Percentiles rank a stretch among this genome's conserved stretches.
Conservation (phyloP, 2,797 vertebrate genomes). For the Mastacembelus armatus region DNA sequence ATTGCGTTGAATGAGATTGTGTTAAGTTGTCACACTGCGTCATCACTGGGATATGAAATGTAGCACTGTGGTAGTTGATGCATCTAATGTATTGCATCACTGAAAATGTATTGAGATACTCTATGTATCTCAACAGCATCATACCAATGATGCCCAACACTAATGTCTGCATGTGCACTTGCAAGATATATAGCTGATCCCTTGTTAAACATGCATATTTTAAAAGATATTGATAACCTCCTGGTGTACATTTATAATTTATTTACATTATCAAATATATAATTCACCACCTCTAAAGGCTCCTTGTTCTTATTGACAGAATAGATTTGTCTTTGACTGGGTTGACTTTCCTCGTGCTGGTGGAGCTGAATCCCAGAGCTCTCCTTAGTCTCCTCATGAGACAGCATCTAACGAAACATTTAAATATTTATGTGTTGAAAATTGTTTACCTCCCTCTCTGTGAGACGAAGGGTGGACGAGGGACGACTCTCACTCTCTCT, state of each 20-base stretch:
- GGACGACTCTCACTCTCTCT: too few relatives aligned
- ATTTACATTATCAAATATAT: slow-evolving; percentile 50
- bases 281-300: slow-evolving; percentile 48
- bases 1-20: too few relatives aligned
- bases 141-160: too few relatives aligned
- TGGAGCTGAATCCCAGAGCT: slow-evolving; percentile 56
- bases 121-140: too few relatives aligned
- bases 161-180: too few relatives aligned
- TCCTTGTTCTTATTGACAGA: slow-evolving; percentile 55
- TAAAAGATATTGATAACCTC: slow-evolving; percentile 26
- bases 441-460: slow-evolving; percentile 73
- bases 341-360: slow-evolving; percentile 75
- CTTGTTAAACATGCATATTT: slow-evolving; percentile 34
- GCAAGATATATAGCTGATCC: not conserved
- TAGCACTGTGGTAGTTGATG: too few relatives aligned
- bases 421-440: slow-evolving; percentile 82
- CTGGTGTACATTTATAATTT: slow-evolving; percentile 30
- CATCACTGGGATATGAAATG: too few relatives aligned
- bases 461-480: slow-evolving; percentile 34
- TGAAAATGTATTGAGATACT: too few relatives aligned
- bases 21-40: too few relatives aligned
- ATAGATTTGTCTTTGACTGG: slow-evolving; percentile 78
- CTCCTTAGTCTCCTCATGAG: slow-evolving; percentile 71
- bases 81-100: too few relatives aligned
- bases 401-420: slow-evolving; percentile 82